Conservation (phyloP, 2,113 vertebrate species). For the Rhinoderma darwinii region DNA sequence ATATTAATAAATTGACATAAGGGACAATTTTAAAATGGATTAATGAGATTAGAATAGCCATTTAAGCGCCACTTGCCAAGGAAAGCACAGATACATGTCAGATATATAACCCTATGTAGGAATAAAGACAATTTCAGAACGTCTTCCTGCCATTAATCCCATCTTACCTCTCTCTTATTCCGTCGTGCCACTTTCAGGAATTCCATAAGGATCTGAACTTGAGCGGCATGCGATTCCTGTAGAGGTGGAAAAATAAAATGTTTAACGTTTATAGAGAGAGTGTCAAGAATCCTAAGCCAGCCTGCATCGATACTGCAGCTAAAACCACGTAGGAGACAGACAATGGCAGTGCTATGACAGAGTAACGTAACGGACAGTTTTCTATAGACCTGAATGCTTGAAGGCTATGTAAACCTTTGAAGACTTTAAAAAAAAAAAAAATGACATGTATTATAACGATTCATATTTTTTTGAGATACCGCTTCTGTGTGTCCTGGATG, state of each 20-base stretch:
- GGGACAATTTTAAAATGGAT: too few relatives aligned
- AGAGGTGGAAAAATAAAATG: conserved; percentile 64
- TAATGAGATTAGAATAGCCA: too few relatives aligned
- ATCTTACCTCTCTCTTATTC: conserved; percentile 95
- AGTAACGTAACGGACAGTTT: too few relatives aligned
- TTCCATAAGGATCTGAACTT: conserved; percentile 96
- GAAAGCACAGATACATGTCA: background rate
- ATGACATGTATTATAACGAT: too few relatives aligned
- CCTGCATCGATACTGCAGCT: background rate
- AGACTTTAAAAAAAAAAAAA: too few relatives aligned
- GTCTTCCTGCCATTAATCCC: background rate
- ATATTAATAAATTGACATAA: too few relatives aligned
- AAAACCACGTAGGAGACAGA: background rate
- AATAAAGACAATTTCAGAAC: background rate
- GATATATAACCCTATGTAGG: background rate
- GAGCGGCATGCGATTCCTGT: conserved; percentile 96
- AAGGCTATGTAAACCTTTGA: too few relatives aligned
- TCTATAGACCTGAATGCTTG: too few relatives aligned
- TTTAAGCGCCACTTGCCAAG: background rate
- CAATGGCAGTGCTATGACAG: too few relatives aligned
- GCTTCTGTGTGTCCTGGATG: too few relatives aligned
- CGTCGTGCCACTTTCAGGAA: conserved; percentile 98
- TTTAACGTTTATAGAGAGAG: conserved; percentile 14
- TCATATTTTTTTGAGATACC: too few relatives aligned
- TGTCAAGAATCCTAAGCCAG: background rate